These are phyloP conservation scores for Neoaliturus tenellus DNA, from an alignment of 2,888 invertebrate genomes.

Conservation along the genomic window DNA sequence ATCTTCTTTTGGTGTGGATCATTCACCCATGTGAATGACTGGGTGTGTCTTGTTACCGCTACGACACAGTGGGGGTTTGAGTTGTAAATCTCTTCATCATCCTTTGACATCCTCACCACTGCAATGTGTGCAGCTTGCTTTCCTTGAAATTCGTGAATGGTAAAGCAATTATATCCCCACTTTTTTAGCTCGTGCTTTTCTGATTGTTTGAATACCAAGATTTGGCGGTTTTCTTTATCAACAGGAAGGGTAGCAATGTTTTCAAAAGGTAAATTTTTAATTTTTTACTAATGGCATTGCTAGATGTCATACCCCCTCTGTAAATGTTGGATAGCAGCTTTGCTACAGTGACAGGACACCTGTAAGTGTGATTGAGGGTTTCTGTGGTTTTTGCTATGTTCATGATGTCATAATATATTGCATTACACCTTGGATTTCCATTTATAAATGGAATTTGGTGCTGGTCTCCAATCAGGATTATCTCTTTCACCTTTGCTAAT, in stretches of 20 bases:
- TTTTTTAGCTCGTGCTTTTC: neutral
- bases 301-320: neutral
- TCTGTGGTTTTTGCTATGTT: neutral
- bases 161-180: neutral
- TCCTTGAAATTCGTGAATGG: constrained; percentile 43
- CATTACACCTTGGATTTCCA: neutral
- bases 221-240: neutral
- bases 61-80: constrained; percentile 16
- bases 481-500: neutral
- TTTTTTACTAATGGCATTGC: neutral
- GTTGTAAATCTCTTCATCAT: constrained; percentile 18
- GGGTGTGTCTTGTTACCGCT: neutral
- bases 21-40: neutral
- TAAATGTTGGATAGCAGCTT: neutral
- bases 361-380: neutral
- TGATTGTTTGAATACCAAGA: constrained; percentile 22
- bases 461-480: constrained; percentile 10
- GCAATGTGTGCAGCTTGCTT: constrained; percentile 23
- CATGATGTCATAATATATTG: neutral
- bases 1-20: neutral
- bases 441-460: constrained; percentile 37
- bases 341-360: neutral
- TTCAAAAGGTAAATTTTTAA: neutral
- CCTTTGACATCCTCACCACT: constrained; percentile 28
- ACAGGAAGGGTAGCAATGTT: neutral